Conservation (phyloP, 2,888 invertebrate genomes). For the Mamestra brassicae region DNA sequence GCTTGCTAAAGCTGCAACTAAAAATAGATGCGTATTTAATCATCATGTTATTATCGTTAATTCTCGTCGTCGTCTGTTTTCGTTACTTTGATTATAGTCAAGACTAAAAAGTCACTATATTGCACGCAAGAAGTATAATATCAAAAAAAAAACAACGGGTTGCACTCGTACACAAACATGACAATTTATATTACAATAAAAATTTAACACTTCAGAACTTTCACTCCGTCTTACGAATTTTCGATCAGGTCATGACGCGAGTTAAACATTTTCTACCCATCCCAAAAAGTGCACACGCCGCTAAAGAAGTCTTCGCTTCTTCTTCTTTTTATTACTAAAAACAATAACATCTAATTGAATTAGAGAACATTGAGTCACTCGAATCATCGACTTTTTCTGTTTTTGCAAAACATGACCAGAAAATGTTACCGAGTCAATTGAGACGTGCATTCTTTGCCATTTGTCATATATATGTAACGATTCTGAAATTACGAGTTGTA, state of each 20-base stretch:
- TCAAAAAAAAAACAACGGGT: too few relatives aligned
- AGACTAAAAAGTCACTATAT: not conserved
- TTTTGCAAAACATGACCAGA: not conserved
- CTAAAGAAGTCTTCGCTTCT: too few relatives aligned
- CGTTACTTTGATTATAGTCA: not conserved
- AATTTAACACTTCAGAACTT: too few relatives aligned
- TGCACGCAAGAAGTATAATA: too few relatives aligned
- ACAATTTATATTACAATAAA: too few relatives aligned
- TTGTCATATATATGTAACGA: not conserved
- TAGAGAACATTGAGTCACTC: not conserved
- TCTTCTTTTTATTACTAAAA: not conserved
- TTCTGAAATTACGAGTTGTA: not conserved
- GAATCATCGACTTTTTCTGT: not conserved
- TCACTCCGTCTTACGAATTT: too few relatives aligned
- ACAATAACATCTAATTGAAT: not conserved
- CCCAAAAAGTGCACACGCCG: too few relatives aligned
- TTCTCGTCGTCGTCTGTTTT: too few relatives aligned
- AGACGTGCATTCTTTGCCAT: not conserved
- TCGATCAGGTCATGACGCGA: too few relatives aligned
- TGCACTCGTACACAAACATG: too few relatives aligned
- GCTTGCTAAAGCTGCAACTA: not conserved
- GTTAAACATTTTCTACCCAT: too few relatives aligned
- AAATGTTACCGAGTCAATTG: not conserved
- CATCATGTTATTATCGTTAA: too few relatives aligned
- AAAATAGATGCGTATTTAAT: slow-evolving; percentile 15